phyloP scores from a whole-genome alignment of 2,797 vertebrate species.

The Chaenodraco wilsoni region DNA sequence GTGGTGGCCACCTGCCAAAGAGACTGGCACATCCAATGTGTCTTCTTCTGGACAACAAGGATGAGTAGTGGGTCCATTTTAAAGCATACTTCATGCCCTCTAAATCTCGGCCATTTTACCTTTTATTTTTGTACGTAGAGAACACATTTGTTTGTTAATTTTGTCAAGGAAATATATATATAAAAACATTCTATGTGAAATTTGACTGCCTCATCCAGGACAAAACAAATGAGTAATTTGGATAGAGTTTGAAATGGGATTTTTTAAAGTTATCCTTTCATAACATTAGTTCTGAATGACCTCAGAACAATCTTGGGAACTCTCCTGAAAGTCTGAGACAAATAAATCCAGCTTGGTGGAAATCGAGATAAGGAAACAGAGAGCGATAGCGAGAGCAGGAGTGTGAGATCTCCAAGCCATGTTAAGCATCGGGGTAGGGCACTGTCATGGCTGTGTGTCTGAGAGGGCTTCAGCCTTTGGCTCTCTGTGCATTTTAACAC shows the following conservation, averaged over 20 bases:
- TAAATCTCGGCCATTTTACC: constrained; percentile 16
- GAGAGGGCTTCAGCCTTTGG: constrained; percentile 86
- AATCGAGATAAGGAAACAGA: constrained; percentile 72
- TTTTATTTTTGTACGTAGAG: constrained; percentile 10
- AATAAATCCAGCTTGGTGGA: constrained; percentile 72
- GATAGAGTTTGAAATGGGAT: constrained; percentile 14
- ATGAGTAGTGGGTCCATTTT: constrained; percentile 71
- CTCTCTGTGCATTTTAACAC: constrained; percentile 88
- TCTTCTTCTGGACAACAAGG: constrained; percentile 79
- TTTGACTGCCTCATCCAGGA: constrained; percentile 21
- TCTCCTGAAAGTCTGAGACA: constrained; percentile 72
- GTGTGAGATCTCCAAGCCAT: constrained; percentile 76
- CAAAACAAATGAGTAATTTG: constrained; percentile 34
- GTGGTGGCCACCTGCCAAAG: constrained; percentile 82
- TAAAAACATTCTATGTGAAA: not conserved
- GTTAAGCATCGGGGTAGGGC: constrained; percentile 78
- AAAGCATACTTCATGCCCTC: constrained; percentile 44
- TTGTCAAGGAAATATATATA: not conserved
- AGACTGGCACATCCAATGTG: constrained; percentile 81
- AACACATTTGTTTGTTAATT: not conserved
- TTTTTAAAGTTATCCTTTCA: constrained; percentile 52
- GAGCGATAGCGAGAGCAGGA: constrained; percentile 70
- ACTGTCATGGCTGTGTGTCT: constrained; percentile 83
- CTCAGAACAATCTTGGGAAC: constrained; percentile 76
- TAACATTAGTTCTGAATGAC: constrained; percentile 71